Evolutionary conservation across 1,140 invertebrate genomes (phyloP).

Genomic region (Drosophila setifemur): DNA sequence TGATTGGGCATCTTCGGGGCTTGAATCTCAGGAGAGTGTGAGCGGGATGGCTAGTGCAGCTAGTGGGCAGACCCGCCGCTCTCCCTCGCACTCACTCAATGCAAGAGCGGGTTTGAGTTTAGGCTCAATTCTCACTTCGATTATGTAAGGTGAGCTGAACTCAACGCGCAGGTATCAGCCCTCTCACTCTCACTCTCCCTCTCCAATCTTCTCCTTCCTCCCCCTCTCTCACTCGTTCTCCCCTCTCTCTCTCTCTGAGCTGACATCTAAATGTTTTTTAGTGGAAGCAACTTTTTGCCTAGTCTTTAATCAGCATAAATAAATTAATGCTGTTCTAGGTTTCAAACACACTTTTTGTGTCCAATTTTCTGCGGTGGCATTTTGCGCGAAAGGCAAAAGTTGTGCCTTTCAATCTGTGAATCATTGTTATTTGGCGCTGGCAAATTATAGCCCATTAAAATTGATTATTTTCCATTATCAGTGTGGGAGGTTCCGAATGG

Average conservation of each 20-base stretch:
- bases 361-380: constrained; percentile 30
- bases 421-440: constrained; percentile 62
- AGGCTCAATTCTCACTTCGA: constrained; percentile 39
- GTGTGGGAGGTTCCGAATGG: constrained; percentile 18
- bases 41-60: background rate
- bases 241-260: background rate
- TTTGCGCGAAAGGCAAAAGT: constrained; percentile 35
- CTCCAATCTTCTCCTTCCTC: no score
- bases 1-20: background rate
- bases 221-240: background rate
- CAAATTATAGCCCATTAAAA: constrained; percentile 74
- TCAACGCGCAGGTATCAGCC: constrained; percentile 2
- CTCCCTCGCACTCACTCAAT: constrained; percentile 43
- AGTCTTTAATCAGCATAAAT: constrained; percentile 45
- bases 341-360: background rate
- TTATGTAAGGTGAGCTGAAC: constrained; percentile 60
- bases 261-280: constrained; percentile 25
- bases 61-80: constrained; percentile 19
- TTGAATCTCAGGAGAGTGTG: background rate
- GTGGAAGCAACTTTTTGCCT: constrained; percentile 52
- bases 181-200: background rate
- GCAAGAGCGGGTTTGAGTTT: constrained; percentile 17
- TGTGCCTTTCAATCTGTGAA: constrained; percentile 52
- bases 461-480: constrained; percentile 69
- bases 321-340: constrained; percentile 35